Evolutionary conservation across 1,140 invertebrate species (phyloP), one percentile per base, ranked within the genome.

Genomic region (Metaphire vulgaris): DNA sequence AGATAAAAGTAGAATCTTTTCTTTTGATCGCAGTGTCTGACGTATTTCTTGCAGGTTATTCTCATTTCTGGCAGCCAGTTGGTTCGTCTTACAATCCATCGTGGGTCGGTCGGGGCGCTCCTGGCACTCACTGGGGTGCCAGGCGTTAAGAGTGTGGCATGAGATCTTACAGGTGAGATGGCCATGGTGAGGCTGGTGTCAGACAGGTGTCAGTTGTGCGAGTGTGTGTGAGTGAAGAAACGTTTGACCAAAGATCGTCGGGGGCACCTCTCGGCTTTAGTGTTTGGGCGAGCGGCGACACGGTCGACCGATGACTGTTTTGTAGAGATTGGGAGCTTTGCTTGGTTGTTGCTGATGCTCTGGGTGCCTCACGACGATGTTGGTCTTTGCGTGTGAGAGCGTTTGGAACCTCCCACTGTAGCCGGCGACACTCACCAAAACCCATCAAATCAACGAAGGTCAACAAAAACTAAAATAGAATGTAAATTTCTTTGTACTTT

Each of bases 381-480:
- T 56, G 41, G 41, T 56, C 41, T 56, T 6, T 56, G 21, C 21
- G n/a, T n/a, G n/a, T n/a, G n/a, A n/a, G n/a, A n/a, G n/a, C n/a
- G n/a, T n/a, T n/a, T n/a, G n/a, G 41, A 56, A 56, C 41, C 41
- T 56, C 41, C 41, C 41, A 56, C 41, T 56, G 41, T 56, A 56
- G 41, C 41, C 41, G 21, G 41, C 41, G 41, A 56, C 41, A 56
- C 41, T 56, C 41, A 56, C 41, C 41, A 56, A 56, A 56, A 56
- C 41, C 41, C 21, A 56, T 56, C 6, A 56, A 56, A 21, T 56
- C 41, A 12, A 56, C 21, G 21, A 56, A 56, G 41, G 6, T 12
- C 6, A 56, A 56, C 6, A 56, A 6, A 56, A 56, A 56, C 41
- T 56, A 56, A 56, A 56, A 56, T 56, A 21, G 41, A 56, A 56